Base-by-base conservation (phyloP, 2,113 vertebrate genomes). In the Hylia prasina region DNA sequence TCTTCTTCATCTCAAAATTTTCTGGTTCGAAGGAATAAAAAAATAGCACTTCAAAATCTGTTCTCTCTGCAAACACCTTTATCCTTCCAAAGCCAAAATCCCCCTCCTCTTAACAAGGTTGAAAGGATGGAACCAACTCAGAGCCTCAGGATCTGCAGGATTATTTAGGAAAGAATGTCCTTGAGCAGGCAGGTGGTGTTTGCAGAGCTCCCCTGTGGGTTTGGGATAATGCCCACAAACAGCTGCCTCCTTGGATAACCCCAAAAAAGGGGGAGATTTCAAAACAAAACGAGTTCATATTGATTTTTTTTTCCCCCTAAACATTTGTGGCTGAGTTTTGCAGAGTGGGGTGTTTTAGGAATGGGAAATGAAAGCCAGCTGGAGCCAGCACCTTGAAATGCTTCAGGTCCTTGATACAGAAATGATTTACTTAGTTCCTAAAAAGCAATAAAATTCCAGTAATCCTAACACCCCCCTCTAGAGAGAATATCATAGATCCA, bases 1-100 rank as follows among this genome's bases (percentile, higher is more conserved):
- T 99, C 93, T 97, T 99, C 96, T 98, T 99, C 96, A 99, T 99
- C 85, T 99, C 99, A 97, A 99, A 99, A 97, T 99, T 99, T 45
- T 98, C 98, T 98, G 94, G 95, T 92, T 53, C 30, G 71, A 95
- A 71, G 95, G 97, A 95, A 96, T 18, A 92, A 1, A 94, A 77
- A 35, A 77, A 35, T 0, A 77, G 24, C 19, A 76, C 9, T 86
- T 64, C 6, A 66, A 68, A 7, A 3, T 37, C 47, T 60, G 22
- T 22, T 83, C 44, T 77, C 18, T 47, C 28, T 64, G 40, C 44
- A 68, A 80, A 83, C 48, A 61, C 9, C 20, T 53, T 54, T 11
- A 42, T 39, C 58, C 33, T 79, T 31, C 54, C 77, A 69, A 76
- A 88, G 33, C 20, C 51, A 61, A 56, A 57, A 44, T 39, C 72